Conservation (phyloP, 2,113 vertebrate genomes). For the Laticauda colubrina region DNA sequence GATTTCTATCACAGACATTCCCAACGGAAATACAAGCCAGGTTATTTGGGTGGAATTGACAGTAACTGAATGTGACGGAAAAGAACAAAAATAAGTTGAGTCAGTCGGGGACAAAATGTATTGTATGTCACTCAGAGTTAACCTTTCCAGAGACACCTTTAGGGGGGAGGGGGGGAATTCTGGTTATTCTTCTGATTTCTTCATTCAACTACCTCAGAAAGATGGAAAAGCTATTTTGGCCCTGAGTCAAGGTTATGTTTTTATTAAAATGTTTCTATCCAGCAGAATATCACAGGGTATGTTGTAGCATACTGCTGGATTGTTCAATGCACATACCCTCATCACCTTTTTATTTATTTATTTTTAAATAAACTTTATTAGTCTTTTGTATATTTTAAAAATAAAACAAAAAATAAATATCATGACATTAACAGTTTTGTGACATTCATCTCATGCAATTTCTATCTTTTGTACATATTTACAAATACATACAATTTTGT, state of each 20-base stretch:
- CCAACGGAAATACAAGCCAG: neutral
- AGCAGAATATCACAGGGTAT: neutral
- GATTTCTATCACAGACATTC: conserved; percentile 40
- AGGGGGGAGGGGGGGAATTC: too few species aligned
- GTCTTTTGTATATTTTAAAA: too few species aligned
- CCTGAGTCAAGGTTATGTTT: neutral
- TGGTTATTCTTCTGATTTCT: neutral
- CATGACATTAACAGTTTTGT: too few species aligned
- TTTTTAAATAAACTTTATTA: too few species aligned
- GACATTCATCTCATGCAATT: neutral
- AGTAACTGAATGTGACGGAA: conserved; percentile 49
- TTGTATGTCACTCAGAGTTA: neutral
- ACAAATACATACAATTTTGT: too few species aligned
- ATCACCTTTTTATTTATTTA: neutral
- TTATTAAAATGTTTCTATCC: neutral
- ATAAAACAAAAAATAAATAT: too few species aligned
- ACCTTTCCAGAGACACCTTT: neutral
- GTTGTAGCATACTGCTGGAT: rapidly evolving
- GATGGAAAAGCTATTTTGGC: neutral
- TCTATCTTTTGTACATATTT: too few species aligned
- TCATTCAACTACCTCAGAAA: conserved; percentile 10
- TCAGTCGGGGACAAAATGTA: conserved; percentile 34
- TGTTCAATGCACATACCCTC: neutral
- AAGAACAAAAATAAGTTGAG: conserved; percentile 32
- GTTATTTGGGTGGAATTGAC: conserved; percentile 30